Base-by-base conservation (phyloP, 2,888 invertebrate genomes). In the Mesochorus sp. region DNA sequence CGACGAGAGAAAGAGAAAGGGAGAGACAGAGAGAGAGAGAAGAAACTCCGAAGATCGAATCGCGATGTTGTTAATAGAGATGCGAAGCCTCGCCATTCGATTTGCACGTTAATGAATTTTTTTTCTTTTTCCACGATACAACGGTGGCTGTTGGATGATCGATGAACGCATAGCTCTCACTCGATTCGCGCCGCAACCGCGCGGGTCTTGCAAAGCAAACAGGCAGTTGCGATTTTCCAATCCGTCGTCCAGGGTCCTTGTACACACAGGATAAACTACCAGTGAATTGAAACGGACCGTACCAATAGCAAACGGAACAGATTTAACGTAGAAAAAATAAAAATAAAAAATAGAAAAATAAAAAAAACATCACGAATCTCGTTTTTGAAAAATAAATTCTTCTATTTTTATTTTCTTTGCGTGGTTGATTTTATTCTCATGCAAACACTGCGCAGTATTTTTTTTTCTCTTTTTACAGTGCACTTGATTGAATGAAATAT, bases 71-170 rank as follows among this genome's bases (percentile, higher is more conserved):
- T 83, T 77, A 79, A 81, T 80, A 74, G 76, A 83, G 79, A 81
- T 51, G 78, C 77, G 67, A 61, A 66, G 62, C 77, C 70, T 74
- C 67, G 81, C 81, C 82, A 84, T 82, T 86, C 84, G 83, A 86
- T 87, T 87, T 87, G 84, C 85, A 83, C 84, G 80, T 85, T 84
- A 85, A 87, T 86, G 86, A 86, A 84, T 81, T 82, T 85, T 84
- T 44, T 71, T 61, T 53, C 3, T 75, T 70, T 80, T 76, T 66
- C 24, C 28, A 47, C 44, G 42, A 12, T 19, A 59, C 67, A 31
- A 62, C 51, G 26, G 31, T n/a, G 47, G 37, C 26, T 39, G 42
- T 26, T 37, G 3, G 53, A 21, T 24, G 47, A 68, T 62, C 64
- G 62, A 68, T 73, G 68, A 49, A 31, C 55, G 31, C 31, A 17